Evolutionary conservation across 2,888 invertebrate species (phyloP).

Genomic region (Gryllus longicercus): DNA sequence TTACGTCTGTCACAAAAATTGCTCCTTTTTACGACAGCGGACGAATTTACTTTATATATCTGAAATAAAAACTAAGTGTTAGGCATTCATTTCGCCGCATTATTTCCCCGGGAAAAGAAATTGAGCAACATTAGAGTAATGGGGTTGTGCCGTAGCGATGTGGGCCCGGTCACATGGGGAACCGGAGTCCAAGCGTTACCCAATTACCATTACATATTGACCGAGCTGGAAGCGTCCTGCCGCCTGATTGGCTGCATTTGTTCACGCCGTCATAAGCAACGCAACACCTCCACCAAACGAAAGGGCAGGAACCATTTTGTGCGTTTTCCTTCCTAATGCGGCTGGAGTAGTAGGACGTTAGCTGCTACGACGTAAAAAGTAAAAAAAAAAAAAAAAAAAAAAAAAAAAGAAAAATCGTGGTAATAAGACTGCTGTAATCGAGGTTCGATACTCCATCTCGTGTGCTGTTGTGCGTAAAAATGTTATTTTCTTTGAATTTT

Average conservation of each 20-base stretch:
- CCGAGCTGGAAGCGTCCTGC: neutral
- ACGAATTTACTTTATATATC: neutral
- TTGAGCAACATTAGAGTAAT: conserved; percentile 2
- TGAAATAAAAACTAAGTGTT: neutral
- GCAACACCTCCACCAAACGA: neutral
- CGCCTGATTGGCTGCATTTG: neutral
- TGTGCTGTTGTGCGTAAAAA: too few relatives aligned
- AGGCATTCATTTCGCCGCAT: conserved; percentile 7
- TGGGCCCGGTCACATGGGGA: neutral
- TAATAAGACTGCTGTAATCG: too few relatives aligned
- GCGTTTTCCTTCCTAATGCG: too few relatives aligned
- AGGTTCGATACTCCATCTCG: too few relatives aligned
- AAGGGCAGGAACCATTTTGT: too few relatives aligned
- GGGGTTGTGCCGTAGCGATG: neutral
- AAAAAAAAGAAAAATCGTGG: too few relatives aligned
- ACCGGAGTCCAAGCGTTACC: neutral
- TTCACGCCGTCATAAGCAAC: neutral
- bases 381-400: too few relatives aligned
- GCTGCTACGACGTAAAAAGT: too few relatives aligned
- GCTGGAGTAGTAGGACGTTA: too few relatives aligned
- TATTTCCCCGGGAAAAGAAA: neutral
- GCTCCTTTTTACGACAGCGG: neutral
- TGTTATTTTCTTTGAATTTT: too few relatives aligned
- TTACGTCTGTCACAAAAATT: neutral
- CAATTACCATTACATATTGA: neutral